Conservation (phyloP, 2,113 vertebrate genomes). For the Eulemur macaco region DNA sequence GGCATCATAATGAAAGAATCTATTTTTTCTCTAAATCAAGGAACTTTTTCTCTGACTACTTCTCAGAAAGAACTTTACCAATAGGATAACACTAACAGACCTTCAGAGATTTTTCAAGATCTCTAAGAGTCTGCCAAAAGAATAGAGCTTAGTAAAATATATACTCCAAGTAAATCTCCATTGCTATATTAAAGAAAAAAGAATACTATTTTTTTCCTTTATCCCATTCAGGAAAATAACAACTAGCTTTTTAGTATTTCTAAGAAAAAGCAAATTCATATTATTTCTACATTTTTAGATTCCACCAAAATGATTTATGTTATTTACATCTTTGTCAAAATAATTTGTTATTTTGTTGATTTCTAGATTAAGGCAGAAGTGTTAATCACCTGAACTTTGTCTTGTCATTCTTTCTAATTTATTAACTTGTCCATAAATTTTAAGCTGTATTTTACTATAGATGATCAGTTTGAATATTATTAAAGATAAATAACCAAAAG, state of each 20-base stretch:
- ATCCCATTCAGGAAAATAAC: not conserved
- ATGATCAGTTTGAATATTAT: not conserved
- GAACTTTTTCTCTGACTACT: not conserved
- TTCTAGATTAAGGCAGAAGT: conserved; percentile 46
- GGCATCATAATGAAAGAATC: not conserved
- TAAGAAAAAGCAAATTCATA: not conserved
- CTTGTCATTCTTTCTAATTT: conserved; percentile 60
- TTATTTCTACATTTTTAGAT: conserved; percentile 18
- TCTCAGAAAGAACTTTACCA: conserved; percentile 10
- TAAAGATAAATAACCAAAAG: not conserved
- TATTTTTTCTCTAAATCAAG: not conserved
- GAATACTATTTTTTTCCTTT: not conserved
- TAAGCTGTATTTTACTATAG: conserved; percentile 13
- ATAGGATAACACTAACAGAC: not conserved
- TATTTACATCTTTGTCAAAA: conserved; percentile 30
- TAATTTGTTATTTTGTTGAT: conserved; percentile 28
- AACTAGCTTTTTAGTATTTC: not conserved
- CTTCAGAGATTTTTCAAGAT: not conserved
- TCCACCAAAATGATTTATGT: not conserved
- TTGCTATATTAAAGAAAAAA: conserved; percentile 48
- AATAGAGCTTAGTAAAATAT: not conserved
- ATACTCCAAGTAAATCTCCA: not conserved
- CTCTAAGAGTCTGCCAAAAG: not conserved
- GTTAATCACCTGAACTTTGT: conserved; percentile 9
- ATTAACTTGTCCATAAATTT: not conserved